These are phyloP conservation scores for Graptemys geographica DNA, from an alignment of 2,797 vertebrate species.

Conservation along the genomic window DNA sequence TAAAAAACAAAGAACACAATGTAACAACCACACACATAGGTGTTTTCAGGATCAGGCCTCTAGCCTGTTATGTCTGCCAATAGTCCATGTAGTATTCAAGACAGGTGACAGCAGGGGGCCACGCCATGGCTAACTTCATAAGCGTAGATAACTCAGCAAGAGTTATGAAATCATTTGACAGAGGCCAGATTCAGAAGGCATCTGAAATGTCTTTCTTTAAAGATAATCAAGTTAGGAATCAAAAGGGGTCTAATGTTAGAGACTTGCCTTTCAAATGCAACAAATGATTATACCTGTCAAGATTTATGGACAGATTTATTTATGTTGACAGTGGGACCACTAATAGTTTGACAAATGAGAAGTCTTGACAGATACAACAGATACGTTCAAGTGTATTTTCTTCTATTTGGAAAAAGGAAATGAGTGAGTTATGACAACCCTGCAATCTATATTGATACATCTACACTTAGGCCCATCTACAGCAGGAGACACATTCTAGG, in stretches of 20 bases:
- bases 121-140: constrained; percentile 72
- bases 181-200: constrained; percentile 82
- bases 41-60: constrained; percentile 4
- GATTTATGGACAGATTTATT: constrained; percentile 86
- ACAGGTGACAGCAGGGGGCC: constrained; percentile 75
- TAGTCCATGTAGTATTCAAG: constrained; percentile 65
- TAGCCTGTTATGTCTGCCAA: neutral
- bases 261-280: constrained; percentile 84
- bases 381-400: constrained; percentile 78
- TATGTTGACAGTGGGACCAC: constrained; percentile 83
- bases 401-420: constrained; percentile 72
- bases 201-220: constrained; percentile 79
- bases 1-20: constrained; percentile 52
- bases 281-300: constrained; percentile 85
- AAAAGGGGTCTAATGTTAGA: constrained; percentile 82
- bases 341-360: constrained; percentile 84
- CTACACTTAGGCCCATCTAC: constrained; percentile 16
- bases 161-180: constrained; percentile 79
- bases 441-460: constrained; percentile 58
- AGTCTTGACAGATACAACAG: constrained; percentile 81
- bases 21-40: constrained; percentile 48
- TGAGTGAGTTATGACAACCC: constrained; percentile 72
- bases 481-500: constrained; percentile 29
- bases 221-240: constrained; percentile 83
- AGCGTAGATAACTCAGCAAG: constrained; percentile 78